Conservation (phyloP, 2,888 invertebrate genomes). For the Dolichopus griseipennis region DNA sequence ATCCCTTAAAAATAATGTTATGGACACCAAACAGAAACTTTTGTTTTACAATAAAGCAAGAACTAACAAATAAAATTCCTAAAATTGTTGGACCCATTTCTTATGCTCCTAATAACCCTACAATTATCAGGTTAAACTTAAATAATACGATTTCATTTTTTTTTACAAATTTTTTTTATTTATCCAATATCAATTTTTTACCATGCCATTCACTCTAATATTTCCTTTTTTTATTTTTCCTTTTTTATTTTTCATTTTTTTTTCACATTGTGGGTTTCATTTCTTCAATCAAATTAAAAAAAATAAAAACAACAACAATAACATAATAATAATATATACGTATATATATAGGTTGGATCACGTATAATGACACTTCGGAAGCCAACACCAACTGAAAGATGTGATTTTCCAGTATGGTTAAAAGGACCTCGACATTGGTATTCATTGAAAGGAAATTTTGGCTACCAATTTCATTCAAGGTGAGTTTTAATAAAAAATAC, state of each 20-base stretch:
- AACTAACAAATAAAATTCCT: no score
- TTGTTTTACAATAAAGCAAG: no score
- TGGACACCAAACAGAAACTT: no score
- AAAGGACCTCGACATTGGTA: slow-evolving; percentile 80
- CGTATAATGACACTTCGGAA: slow-evolving; percentile 44
- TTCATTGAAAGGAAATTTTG: slow-evolving; percentile 75
- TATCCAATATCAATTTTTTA: slow-evolving; percentile 14
- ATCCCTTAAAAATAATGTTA: no score
- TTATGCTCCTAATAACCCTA: no score
- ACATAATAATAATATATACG: no score
- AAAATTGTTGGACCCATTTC: no score
- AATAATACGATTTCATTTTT: no score
- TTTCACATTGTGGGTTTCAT: background rate
- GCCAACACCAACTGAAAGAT: slow-evolving; percentile 46
- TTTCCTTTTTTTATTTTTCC: slow-evolving; percentile 15
- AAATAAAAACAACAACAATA: background rate
- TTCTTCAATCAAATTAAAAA: no score
- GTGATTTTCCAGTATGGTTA: slow-evolving; percentile 82
- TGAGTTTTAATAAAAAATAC: slow-evolving; percentile 28
- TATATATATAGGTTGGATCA: slow-evolving; percentile 42
- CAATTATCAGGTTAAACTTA: no score
- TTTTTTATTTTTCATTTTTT: slow-evolving; percentile 15
- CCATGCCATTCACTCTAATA: slow-evolving; percentile 14
- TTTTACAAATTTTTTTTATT: no score
- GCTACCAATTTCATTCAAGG: slow-evolving; percentile 75